Evolutionary conservation across 2,797 vertebrate species (phyloP), one percentile per base, ranked within the genome.

Genomic region (Oryzias sinensis): DNA sequence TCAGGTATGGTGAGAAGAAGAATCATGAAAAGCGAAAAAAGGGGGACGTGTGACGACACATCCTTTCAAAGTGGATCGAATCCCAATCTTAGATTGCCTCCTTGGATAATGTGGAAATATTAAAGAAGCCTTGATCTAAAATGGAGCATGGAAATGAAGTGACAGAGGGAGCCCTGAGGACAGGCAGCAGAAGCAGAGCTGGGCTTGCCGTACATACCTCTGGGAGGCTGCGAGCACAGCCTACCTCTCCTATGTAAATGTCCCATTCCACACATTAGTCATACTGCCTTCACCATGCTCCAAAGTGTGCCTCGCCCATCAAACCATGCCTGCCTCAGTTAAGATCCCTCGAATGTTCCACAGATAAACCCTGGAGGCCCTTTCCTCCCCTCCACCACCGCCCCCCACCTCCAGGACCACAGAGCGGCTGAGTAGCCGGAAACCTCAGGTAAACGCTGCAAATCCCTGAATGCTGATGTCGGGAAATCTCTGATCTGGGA

Each of bases 101-200:
- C 87, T 87, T 85, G 87, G 87, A 90, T 91, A 90, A 90, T 88
- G 87, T 85, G 86, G 85, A 89, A 88, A 90, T 89, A 88, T 89
- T 90, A 90, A 77, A 87, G 84, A 79, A 88, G 88, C 87, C 89
- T 89, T 90, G 90, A 90, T 90, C 87, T 88, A 89, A 90, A 90
- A 89, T 87, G 84, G 86, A 90, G 88, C 88, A 90, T 91, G 88
- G 87, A 92, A 91, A 91, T 90, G 84, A 91, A 89, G 87, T 87
- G 87, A 86, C 88, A 88, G 87, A 83, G 84, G 77, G 82, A 89
- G 86, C 87, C 90, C 90, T 68, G 85, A 89, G 88, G 89, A 88
- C 84, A 86, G 80, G 82, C 85, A 79, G 85, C 80, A 79, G 79
- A 86, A 81, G 82, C 86, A 82, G 80, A n/a, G 66, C 79, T 70